Percentiles rank a stretch among this genome's conserved stretches.
Conservation (phyloP, 1,140 invertebrate genomes). For the Aporrectodea caliginosa region DNA sequence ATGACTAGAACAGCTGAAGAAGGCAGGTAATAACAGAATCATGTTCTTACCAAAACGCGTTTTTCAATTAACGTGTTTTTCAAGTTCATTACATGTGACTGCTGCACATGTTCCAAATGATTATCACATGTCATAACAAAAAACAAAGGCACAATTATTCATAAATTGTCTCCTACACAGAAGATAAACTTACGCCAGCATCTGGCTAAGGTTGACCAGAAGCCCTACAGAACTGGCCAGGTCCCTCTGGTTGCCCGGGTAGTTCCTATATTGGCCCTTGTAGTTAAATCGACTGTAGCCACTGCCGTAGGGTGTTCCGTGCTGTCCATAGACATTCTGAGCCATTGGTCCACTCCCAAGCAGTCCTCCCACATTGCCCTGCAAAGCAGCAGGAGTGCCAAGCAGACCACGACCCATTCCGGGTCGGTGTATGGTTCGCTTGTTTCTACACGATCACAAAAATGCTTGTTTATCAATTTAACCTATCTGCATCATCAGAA, state of each 20-base stretch:
- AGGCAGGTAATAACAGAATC: too few relatives aligned
- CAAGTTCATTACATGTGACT: too few relatives aligned
- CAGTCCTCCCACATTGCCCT: background rate
- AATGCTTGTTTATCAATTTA: too few relatives aligned
- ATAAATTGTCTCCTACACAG: background rate
- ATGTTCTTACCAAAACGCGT: too few relatives aligned
- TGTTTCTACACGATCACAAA: background rate
- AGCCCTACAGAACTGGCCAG: background rate
- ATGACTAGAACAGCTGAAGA: too few relatives aligned
- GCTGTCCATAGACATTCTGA: background rate
- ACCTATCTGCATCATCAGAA: too few relatives aligned
- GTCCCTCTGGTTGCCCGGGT: background rate
- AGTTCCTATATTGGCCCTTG: background rate
- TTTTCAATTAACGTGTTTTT: too few relatives aligned
- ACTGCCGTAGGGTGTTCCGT: background rate
- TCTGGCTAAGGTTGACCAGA: background rate
- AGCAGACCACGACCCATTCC: background rate
- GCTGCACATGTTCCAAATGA: too few relatives aligned
- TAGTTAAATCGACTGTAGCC: background rate
- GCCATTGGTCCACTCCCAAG: background rate
- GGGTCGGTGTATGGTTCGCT: background rate
- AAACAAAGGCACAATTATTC: background rate
- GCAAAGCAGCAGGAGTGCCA: background rate
- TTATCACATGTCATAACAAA: too few relatives aligned
- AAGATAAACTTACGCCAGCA: background rate